Conservation (phyloP, 2,888 invertebrate genomes). For the Drosophila colorata region DNA sequence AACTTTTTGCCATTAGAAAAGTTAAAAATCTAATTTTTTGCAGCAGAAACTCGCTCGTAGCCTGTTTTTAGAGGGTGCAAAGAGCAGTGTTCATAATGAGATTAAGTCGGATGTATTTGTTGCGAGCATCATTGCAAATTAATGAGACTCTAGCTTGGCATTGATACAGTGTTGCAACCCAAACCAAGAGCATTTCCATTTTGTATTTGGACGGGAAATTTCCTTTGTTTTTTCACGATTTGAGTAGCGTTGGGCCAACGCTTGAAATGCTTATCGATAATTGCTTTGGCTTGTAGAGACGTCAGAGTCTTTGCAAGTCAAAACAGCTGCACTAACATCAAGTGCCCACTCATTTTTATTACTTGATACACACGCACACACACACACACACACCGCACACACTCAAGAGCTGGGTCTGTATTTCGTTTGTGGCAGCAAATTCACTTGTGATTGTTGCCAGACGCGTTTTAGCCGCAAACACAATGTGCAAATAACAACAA, state of each 20-base stretch:
- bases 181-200: neutral
- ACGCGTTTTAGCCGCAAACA: constrained; percentile 54
- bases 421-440: constrained; percentile 30
- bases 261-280: constrained; percentile 37
- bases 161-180: neutral
- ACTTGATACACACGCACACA: constrained; percentile 34
- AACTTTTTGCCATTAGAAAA: constrained; percentile 72
- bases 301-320: constrained; percentile 46
- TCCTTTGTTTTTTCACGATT: constrained; percentile 2
- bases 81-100: constrained; percentile 31
- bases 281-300: constrained; percentile 50
- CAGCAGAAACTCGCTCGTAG: constrained; percentile 5
- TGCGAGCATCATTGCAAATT: constrained; percentile 20
- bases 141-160: constrained; percentile 11
- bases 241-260: constrained; percentile 19
- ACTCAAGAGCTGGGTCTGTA: constrained; percentile 1
- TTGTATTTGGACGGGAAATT: neutral
- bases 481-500: constrained; percentile 47
- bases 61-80: constrained; percentile 13
- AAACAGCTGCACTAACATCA: constrained; percentile 61
- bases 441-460: constrained; percentile 62
- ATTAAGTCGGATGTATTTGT: constrained; percentile 20
- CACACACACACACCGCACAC: constrained; percentile 9
- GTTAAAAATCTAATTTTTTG: constrained; percentile 25
- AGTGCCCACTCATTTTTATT: constrained; percentile 77